Evolutionary conservation across 2,888 invertebrate species (phyloP).

Genomic region (Ophion ellenae): DNA sequence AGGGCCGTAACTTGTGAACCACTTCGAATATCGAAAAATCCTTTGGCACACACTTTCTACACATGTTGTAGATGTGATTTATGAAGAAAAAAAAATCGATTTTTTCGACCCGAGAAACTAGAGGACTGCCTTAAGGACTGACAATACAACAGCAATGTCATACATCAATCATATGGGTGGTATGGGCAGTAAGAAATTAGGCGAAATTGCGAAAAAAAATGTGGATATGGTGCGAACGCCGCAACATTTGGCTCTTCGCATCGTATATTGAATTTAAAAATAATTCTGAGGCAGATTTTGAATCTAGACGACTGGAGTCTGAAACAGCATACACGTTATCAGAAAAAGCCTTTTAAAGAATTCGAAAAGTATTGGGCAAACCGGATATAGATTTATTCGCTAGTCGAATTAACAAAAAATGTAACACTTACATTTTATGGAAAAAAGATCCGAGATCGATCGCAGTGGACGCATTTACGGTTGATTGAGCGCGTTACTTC

Average conservation of each 20-base stretch:
- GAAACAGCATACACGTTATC: constrained; percentile 15
- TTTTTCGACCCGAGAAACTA: too few species aligned
- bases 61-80: too few species aligned
- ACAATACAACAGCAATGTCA: constrained; percentile 32
- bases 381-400: constrained; percentile 61
- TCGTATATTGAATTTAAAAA: constrained; percentile 14
- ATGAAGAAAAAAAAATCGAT: too few species aligned
- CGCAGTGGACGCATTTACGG: constrained; percentile 61
- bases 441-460: constrained; percentile 23
- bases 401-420: constrained; percentile 53
- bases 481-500: constrained; percentile 54
- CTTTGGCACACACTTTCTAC: too few species aligned
- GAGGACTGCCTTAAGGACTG: constrained; percentile 19
- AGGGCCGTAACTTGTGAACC: too few species aligned
- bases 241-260: constrained; percentile 27
- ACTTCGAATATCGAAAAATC: too few species aligned
- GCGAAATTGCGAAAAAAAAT: constrained; percentile 7
- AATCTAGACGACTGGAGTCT: constrained; percentile 12
- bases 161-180: too few species aligned
- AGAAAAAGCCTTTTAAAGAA: constrained; percentile 7
- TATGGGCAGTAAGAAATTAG: constrained; percentile 15
- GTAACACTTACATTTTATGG: constrained; percentile 56
- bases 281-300: constrained; percentile 9
- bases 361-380: not conserved
- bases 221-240: constrained; percentile 14